These are phyloP conservation scores for Catostomus latipinnis DNA, from an alignment of 2,797 vertebrate species.

Conservation along the genomic window DNA sequence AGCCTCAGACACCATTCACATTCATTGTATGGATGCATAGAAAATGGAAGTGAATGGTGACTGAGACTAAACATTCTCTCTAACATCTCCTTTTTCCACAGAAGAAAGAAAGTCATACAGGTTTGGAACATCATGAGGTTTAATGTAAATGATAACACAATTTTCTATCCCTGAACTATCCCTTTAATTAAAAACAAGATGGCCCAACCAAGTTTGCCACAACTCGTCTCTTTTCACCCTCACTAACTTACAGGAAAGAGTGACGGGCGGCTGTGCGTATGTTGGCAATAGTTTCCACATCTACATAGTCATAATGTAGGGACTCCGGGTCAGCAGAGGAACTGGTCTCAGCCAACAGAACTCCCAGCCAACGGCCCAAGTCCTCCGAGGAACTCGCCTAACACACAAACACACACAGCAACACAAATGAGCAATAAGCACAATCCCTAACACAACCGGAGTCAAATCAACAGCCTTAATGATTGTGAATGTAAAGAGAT, in stretches of 20 bases:
- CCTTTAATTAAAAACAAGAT: background rate
- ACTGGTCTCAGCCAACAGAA: slow-evolving; percentile 91
- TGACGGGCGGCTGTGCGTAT: slow-evolving; percentile 92
- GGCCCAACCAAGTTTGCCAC: background rate
- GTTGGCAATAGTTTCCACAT: slow-evolving; percentile 94
- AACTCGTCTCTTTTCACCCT: background rate
- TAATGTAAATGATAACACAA: no score
- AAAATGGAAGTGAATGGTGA: no score
- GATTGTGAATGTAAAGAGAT: no score
- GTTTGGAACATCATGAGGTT: no score
- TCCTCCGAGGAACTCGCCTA: slow-evolving; percentile 92
- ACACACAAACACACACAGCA: slow-evolving; percentile 23
- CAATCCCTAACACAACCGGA: background rate
- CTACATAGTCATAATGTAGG: slow-evolving; percentile 95
- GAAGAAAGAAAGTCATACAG: no score
- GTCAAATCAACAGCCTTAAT: background rate
- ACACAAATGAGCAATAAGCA: slow-evolving; percentile 5
- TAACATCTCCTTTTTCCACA: no score
- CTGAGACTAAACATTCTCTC: no score
- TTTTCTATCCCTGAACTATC: no score
- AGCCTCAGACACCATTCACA: no score
- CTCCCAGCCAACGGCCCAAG: slow-evolving; percentile 94
- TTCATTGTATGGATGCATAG: no score
- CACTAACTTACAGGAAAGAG: slow-evolving; percentile 57
- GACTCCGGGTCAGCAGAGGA: slow-evolving; percentile 88